Base-by-base conservation (phyloP, 1,140 invertebrate genomes). In the Orius insidiosus region DNA sequence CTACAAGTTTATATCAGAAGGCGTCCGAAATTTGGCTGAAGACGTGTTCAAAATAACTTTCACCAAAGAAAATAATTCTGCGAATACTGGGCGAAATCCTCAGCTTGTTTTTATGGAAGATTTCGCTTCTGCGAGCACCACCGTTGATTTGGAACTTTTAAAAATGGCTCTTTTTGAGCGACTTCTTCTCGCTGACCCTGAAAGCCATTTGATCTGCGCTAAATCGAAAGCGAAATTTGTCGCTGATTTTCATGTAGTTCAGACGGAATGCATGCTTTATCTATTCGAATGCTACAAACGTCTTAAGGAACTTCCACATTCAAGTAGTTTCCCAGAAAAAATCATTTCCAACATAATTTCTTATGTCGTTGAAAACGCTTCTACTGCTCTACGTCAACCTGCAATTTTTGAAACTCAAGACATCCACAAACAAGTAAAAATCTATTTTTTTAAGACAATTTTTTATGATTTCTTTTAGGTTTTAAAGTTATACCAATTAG, bases 81-180 rank as follows among this genome's bases (percentile, higher is more conserved):
- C 44, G 18, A 45, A 30, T 2, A 37, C 13, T 30, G 48, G 43
- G 1, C 1, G 47, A 14, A 7, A 44, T 6, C 15, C 30, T 14
- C 39, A 45, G 16, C 38, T 53, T 18, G 37, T 53, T 5, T 50
- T 40, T 34, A 13, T 53, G 16, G 42, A 48, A 13, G 52, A 51
- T 13, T 13, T 46, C 11, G 36, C 36, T 1, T 11, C 35, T 1
- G 13, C 34, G 8, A 18, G 31, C 10, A 31, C 10, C 1, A n/a
- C 37, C 4, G 14, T 38, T 24, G 68, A 80, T 53, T 58, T 76
- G 15, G 72, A 79, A 47, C 65, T 74, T 5, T 58, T 86, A 8
- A 79, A 82, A 45, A 73, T 84, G 59, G 80, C 75, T 1, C 58
- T 89, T 7, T 87, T 87, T 63, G 85, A 88, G 58, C 69, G 85